phyloP scores from a whole-genome alignment of 2,797 vertebrate species.

The Siniperca obscura region DNA sequence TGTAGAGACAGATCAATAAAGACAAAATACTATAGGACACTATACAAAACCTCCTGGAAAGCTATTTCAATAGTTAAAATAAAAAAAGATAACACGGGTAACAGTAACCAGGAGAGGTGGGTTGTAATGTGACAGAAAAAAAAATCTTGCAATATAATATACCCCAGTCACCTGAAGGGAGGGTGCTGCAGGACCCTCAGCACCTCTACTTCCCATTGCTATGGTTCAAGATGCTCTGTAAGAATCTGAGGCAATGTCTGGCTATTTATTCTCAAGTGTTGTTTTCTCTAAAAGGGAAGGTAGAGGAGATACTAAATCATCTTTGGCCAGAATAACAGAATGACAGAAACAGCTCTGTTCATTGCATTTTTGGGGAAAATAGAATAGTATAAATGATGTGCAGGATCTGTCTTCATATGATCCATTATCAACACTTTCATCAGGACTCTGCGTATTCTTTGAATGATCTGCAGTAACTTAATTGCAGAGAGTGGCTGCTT shows the following conservation, averaged over 20 bases:
- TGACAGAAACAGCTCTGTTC: constrained; percentile 10
- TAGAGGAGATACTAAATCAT: background rate
- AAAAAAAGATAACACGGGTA: too few species aligned
- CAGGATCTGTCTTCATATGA: constrained; percentile 20
- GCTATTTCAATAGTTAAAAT: too few species aligned
- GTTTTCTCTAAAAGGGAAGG: background rate
- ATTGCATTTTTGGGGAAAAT: background rate
- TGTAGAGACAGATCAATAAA: background rate
- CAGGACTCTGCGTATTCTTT: constrained; percentile 19
- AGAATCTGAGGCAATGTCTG: background rate
- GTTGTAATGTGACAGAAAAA: background rate
- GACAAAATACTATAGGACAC: background rate
- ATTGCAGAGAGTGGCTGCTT: constrained; percentile 71
- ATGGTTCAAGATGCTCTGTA: background rate
- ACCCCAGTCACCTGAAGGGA: background rate
- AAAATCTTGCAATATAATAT: background rate
- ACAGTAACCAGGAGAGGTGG: too few species aligned
- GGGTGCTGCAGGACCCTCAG: background rate
- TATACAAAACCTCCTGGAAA: background rate
- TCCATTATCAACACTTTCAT: constrained; percentile 39
- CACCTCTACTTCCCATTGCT: background rate
- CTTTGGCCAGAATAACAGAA: background rate
- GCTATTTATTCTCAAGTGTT: background rate
- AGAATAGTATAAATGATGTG: constrained; percentile 21
- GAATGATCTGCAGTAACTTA: constrained; percentile 63